These are phyloP conservation scores for Peromyscus nudipes DNA, from an alignment of 2,797 vertebrate genomes.

Conservation along the genomic window DNA sequence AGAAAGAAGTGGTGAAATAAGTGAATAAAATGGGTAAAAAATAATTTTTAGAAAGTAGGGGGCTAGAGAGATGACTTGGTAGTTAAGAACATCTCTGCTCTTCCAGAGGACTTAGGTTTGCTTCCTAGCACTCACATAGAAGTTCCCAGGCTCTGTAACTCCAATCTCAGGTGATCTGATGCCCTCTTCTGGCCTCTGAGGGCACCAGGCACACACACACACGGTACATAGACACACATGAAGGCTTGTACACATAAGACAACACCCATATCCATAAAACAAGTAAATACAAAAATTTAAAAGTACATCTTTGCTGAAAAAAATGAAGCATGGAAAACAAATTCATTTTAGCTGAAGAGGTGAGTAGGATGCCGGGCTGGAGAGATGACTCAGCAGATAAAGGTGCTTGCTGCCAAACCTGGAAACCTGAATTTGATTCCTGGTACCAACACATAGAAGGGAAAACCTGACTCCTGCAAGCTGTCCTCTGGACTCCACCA, in stretches of 20 bases:
- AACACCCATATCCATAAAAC: neutral
- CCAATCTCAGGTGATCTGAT: neutral
- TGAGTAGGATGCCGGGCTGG: neutral
- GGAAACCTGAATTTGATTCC: neutral
- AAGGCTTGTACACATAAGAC: neutral
- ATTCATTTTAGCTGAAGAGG: neutral
- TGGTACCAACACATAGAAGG: neutral
- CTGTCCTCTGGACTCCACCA: neutral
- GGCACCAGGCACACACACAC: neutral
- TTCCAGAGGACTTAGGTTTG: neutral
- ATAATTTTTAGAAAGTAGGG: neutral
- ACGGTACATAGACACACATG: neutral
- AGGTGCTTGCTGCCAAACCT: neutral
- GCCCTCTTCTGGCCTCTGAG: neutral
- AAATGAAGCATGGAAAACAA: slow-evolving; percentile 36
- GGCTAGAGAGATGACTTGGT: neutral
- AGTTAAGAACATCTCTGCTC: neutral
- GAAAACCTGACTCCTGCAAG: neutral
- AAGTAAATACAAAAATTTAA: neutral
- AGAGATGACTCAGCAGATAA: too few relatives aligned
- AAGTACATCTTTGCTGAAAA: slow-evolving; percentile 35
- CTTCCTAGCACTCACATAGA: neutral
- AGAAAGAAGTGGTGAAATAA: neutral
- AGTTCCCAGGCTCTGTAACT: neutral
- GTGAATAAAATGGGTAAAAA: neutral